phyloP scores from a whole-genome alignment of 1,140 invertebrate genomes.

The Pseudomyrmex flavicornis region DNA sequence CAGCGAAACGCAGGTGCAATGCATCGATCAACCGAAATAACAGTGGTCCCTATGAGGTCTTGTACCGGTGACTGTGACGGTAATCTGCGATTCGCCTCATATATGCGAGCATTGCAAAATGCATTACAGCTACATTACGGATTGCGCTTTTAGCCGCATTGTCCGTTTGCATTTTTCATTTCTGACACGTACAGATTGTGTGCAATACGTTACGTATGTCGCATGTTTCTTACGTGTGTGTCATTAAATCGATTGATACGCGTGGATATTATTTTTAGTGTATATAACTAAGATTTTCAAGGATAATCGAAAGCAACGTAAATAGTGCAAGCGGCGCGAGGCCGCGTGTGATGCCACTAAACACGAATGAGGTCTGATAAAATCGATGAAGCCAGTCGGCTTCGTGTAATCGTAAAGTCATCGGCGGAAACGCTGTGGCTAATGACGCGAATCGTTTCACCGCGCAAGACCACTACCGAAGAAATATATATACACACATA shows the following conservation, averaged over 20 bases:
- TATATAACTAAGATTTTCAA: conserved; percentile 7
- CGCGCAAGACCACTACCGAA: conserved; percentile 5
- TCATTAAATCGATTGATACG: neutral
- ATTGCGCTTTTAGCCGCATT: conserved; percentile 37
- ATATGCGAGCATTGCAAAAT: conserved; percentile 22
- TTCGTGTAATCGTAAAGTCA: conserved; percentile 53
- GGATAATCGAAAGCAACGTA: neutral
- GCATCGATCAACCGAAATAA: conserved; percentile 73
- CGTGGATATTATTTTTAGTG: neutral
- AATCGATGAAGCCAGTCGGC: conserved; percentile 49
- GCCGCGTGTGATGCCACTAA: neutral
- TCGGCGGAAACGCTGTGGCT: conserved; percentile 53
- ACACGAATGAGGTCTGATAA: conserved; percentile 45
- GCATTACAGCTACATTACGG: conserved; percentile 5
- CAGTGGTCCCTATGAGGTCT: conserved; percentile 34
- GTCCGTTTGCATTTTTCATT: conserved; percentile 27
- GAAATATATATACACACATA: conserved; percentile 25
- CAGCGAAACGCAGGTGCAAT: conserved; percentile 70
- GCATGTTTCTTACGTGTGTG: neutral
- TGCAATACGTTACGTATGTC: neutral
- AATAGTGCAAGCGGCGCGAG: neutral
- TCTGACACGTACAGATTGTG: neutral
- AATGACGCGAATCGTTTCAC: conserved; percentile 60
- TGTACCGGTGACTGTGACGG: neutral
- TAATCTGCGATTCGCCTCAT: conserved; percentile 53